Conservation (phyloP, 2,797 vertebrate genomes). For the Melanotaenia nigrans region DNA sequence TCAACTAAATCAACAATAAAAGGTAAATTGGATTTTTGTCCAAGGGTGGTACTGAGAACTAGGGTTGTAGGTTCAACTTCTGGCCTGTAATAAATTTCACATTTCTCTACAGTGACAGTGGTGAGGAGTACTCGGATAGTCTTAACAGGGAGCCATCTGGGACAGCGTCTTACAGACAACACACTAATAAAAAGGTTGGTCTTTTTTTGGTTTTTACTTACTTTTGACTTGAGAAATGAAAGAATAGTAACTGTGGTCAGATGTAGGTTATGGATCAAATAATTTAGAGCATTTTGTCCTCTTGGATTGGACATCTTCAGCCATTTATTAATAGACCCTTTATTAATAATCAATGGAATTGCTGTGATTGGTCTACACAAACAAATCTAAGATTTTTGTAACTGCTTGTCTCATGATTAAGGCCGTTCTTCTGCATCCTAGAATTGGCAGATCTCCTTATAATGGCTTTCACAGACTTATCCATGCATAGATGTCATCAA, state of each 20-base stretch:
- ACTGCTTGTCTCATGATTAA: background rate
- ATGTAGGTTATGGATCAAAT: background rate
- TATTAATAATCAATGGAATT: background rate
- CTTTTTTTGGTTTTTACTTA: constrained; percentile 4
- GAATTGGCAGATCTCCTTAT: background rate
- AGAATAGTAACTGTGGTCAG: background rate
- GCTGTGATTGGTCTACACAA: too few species aligned
- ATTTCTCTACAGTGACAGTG: constrained; percentile 72
- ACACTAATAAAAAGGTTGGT: constrained; percentile 64
- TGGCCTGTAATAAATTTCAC: constrained; percentile 46
- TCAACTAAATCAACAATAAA: constrained; percentile 82
- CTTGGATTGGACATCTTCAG: background rate
- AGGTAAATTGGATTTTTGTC: constrained; percentile 79
- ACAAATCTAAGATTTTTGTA: background rate
- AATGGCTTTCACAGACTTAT: background rate
- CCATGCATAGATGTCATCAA: background rate
- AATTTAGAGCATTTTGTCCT: background rate
- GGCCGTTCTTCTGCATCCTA: background rate
- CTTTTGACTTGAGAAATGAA: background rate
- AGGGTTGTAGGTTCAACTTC: constrained; percentile 54
- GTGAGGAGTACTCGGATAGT: constrained; percentile 78
- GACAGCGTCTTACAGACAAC: constrained; percentile 7
- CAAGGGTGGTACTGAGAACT: constrained; percentile 68
- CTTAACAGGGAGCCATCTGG: constrained; percentile 61
- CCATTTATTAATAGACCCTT: background rate